Evolutionary conservation across 2,888 invertebrate species (phyloP), one percentile per base, ranked within the genome.

Genomic region (Plagodis pulveraria): DNA sequence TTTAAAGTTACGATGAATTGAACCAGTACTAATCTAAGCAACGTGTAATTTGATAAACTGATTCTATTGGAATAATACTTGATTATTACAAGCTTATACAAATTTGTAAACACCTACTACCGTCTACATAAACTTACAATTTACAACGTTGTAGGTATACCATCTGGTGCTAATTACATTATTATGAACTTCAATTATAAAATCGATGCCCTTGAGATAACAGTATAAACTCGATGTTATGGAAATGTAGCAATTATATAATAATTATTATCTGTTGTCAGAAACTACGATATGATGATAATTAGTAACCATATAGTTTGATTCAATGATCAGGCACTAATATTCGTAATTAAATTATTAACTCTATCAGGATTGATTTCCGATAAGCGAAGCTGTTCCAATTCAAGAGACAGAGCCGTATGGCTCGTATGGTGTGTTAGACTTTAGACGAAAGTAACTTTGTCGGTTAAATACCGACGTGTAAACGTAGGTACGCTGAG

Each of bases 21-120:
- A 59, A 43, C 52, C 33, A 54, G 47, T 60, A 40, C n/a, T 55
- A 48, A 59, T 48, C 38, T 36, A 49, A 42, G 48, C 38, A 53
- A 47, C 54, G 35, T 54, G 44, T 54, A 50, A 62, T 62, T 62
- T 57, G 42, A 57, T 62, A 47, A 56, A 59, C 50, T 56, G 52
- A 53, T 56, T 53, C 48, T 56, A 60, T 52, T 49, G 11, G 43
- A 61, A 52, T 61, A 48, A 56, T 50, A 42, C 52, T 35, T 34
- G 48, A 6, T 44, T 52, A 56, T 40, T 45, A 56, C 52, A 41
- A 52, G 42, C 40, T 51, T 34, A 44, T 56, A 60, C 52, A 52
- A 60, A 61, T 61, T 53, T 32, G 56, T 56, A 56, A 56, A 53
- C 53, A 60, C 45, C n/a, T 60, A 52, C 51, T 46, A 50, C 8